Conservation (phyloP, 2,888 invertebrate species). For the Drosophila paranaensis region DNA sequence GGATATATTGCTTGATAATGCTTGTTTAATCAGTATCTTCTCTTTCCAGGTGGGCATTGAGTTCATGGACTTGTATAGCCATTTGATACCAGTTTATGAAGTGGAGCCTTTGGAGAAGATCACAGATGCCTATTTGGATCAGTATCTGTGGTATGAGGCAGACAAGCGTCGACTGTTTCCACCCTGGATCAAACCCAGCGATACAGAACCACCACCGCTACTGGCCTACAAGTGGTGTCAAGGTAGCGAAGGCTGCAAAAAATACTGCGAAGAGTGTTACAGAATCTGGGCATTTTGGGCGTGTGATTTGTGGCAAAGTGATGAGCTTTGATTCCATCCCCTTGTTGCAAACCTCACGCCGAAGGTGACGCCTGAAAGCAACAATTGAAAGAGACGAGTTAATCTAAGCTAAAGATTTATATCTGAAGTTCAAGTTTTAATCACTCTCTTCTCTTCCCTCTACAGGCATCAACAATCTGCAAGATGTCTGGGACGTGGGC, state of each 20-base stretch:
- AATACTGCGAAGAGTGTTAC: background rate
- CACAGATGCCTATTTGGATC: slow-evolving; percentile 99
- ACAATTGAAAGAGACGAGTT: background rate
- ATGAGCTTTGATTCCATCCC: slow-evolving; percentile 87
- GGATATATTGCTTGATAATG: background rate
- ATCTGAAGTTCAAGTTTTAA: too few species aligned
- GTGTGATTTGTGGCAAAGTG: slow-evolving; percentile 90
- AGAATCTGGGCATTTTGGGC: slow-evolving; percentile 82
- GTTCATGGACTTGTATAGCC: slow-evolving; percentile 99
- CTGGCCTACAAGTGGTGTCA: slow-evolving; percentile 99
- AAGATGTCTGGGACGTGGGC: slow-evolving; percentile 99
- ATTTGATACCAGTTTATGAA: slow-evolving; percentile 99
- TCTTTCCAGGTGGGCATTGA: slow-evolving; percentile 95
- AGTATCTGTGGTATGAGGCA: slow-evolving; percentile 99
- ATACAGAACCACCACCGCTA: slow-evolving; percentile 97
- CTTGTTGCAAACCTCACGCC: slow-evolving; percentile 90
- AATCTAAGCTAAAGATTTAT: too few species aligned
- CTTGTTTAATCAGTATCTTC: background rate
- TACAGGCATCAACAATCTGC: slow-evolving; percentile 95
- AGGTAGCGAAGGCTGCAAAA: slow-evolving; percentile 86
- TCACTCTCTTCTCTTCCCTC: slow-evolving; percentile 26
- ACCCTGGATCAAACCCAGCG: slow-evolving; percentile 99
- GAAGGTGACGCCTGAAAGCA: slow-evolving; percentile 78
- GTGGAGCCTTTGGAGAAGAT: slow-evolving; percentile 99
- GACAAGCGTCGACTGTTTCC: slow-evolving; percentile 98